A percentile compares a stretch with the other conserved stretches of the same genome.
Conservation (phyloP, 2,888 invertebrate species). For the Philhelius pedissequus region DNA sequence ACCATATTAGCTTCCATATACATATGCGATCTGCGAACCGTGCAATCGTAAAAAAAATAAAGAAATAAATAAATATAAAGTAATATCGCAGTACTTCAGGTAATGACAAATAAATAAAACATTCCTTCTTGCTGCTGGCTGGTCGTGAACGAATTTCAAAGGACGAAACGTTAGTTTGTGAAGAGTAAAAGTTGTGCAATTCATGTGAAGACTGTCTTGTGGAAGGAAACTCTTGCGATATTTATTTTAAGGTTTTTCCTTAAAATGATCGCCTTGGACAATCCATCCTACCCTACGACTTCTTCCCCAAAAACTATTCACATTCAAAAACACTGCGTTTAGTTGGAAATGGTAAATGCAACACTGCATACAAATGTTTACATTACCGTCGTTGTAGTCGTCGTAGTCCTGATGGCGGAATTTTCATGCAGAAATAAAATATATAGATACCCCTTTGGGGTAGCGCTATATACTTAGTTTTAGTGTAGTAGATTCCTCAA, state of each 20-base stretch:
- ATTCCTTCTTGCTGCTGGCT: conserved; percentile 3
- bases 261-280: conserved; percentile 33
- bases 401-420: not conserved
- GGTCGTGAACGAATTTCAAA: not conserved
- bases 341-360: conserved; percentile 41
- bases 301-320: not conserved
- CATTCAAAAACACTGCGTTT: conserved; percentile 36
- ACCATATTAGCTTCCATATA: not conserved
- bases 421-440: conserved; percentile 31
- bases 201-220: conserved; percentile 26
- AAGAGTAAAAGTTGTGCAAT: not conserved
- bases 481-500: conserved; percentile 38
- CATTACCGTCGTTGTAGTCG: conserved; percentile 22
- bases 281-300: not conserved
- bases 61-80: not conserved
- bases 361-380: conserved; percentile 65
- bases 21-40: no score
- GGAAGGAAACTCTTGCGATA: conserved; percentile 13
- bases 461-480: not conserved
- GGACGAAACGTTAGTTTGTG: conserved; percentile 7
- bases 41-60: not conserved
- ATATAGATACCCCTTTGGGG: conserved; percentile 22
- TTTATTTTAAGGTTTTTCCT: conserved; percentile 10
- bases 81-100: conserved; percentile 47
- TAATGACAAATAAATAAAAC: conserved; percentile 65